Evolutionary conservation across 2,888 invertebrate genomes (phyloP).

Genomic region (Caenorhabditis sp.): DNA sequence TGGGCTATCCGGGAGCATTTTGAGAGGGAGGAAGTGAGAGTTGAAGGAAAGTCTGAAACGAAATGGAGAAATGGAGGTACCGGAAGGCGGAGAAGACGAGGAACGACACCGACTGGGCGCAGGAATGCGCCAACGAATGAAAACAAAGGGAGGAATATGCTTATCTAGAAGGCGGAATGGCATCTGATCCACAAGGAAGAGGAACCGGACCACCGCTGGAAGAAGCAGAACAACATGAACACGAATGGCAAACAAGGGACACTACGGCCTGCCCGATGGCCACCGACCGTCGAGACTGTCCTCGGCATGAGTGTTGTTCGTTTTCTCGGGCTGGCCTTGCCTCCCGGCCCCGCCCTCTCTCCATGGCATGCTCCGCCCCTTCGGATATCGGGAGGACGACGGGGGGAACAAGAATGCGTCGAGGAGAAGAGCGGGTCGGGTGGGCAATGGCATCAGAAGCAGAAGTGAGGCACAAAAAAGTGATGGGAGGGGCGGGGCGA

Average conservation of each 20-base stretch:
- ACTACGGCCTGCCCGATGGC: background rate
- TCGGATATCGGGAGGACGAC: constrained; percentile 39
- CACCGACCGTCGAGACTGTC: constrained; percentile 32
- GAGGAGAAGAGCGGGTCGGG: constrained; percentile 4
- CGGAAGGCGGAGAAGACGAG: constrained; percentile 1
- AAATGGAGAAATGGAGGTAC: background rate
- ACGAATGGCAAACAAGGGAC: constrained; percentile 20
- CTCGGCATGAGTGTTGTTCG: constrained; percentile 32
- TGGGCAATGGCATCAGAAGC: constrained; percentile 9
- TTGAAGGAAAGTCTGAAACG: constrained; percentile 11
- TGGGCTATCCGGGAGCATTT: constrained; percentile 77
- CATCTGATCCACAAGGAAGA: constrained; percentile 39
- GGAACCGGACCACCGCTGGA: constrained; percentile 24
- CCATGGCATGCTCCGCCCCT: constrained; percentile 47
- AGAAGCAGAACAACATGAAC: constrained; percentile 17
- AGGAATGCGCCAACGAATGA: constrained; percentile 11
- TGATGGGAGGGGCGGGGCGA: background rate
- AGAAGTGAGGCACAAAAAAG: constrained; percentile 18
- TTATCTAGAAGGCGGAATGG: constrained; percentile 31
- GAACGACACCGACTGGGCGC: constrained; percentile 22
- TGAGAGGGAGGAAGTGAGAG: background rate
- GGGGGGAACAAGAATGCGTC: constrained; percentile 33
- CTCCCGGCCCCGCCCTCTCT: constrained; percentile 45
- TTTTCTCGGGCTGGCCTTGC: constrained; percentile 30
- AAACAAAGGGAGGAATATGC: constrained; percentile 16